A percentile compares a stretch with the other conserved stretches of the same genome.
phyloP scores from a whole-genome alignment of 2,888 invertebrate genomes.

The Drosophila birchii region DNA sequence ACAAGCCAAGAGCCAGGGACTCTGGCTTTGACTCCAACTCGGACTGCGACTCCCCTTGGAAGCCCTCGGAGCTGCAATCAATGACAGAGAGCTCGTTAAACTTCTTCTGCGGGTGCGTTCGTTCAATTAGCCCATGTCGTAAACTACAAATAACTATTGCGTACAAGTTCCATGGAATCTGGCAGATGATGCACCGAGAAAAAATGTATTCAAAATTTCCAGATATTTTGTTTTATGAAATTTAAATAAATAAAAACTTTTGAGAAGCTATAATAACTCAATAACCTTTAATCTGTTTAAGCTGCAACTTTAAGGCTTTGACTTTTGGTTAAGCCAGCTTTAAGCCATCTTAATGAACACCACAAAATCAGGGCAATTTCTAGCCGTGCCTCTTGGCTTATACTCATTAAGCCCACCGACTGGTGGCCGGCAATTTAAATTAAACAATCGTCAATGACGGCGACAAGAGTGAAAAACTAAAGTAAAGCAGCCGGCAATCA shows the following conservation, averaged over 20 bases:
- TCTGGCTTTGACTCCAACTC: background rate
- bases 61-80: constrained; percentile 56
- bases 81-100: constrained; percentile 62
- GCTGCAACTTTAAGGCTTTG: background rate
- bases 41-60: constrained; percentile 16
- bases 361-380: background rate
- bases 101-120: constrained; percentile 57
- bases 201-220: background rate
- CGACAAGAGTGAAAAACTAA: constrained; percentile 72
- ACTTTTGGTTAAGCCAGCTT: no score
- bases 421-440: constrained; percentile 73
- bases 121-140: constrained; percentile 76
- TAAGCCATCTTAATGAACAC: no score
- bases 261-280: background rate
- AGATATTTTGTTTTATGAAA: background rate
- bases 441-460: constrained; percentile 77
- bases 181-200: background rate
- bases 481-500: constrained; percentile 66
- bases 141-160: constrained; percentile 78
- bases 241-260: no score
- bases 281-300: background rate
- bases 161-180: constrained; percentile 53
- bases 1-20: constrained; percentile 23
- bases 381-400: constrained; percentile 38
- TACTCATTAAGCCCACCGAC: constrained; percentile 68